A percentile compares a stretch with the other conserved stretches of the same genome.
phyloP scores from a whole-genome alignment of 2,888 invertebrate species.

The Heliconius ethilla region DNA sequence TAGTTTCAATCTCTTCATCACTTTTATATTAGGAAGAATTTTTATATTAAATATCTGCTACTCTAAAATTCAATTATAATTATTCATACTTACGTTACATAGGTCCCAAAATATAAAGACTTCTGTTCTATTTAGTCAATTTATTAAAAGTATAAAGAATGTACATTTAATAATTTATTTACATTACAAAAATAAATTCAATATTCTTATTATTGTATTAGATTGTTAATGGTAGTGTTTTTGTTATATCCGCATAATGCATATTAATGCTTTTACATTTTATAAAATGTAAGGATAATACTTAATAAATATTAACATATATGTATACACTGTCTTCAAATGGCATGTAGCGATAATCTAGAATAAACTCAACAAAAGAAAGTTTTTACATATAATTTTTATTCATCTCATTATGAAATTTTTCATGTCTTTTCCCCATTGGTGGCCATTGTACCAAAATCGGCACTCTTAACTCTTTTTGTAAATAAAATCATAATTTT shows the following conservation, averaged over 20 bases:
- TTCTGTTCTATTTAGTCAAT: neutral
- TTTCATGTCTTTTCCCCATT: no score
- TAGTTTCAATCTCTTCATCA: neutral
- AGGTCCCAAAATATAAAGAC: neutral
- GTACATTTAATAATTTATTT: neutral
- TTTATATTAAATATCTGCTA: neutral
- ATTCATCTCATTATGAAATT: no score
- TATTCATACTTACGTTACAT: neutral
- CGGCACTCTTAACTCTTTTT: no score
- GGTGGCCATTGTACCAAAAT: no score
- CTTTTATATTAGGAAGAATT: neutral
- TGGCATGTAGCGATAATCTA: neutral
- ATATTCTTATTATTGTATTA: neutral
- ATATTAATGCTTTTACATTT: neutral
- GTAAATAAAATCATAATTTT: no score
- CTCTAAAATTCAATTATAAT: no score
- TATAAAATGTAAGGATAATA: neutral
- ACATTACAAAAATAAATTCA: constrained; percentile 1
- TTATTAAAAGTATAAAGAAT: neutral
- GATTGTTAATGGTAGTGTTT: neutral
- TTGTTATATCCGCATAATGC: neutral
- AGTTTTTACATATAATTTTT: no score
- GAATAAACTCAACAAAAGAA: no score
- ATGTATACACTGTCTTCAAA: neutral
- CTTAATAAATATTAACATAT: neutral